phyloP scores from a whole-genome alignment of 1,140 invertebrate species.

The Euschistus heros region DNA sequence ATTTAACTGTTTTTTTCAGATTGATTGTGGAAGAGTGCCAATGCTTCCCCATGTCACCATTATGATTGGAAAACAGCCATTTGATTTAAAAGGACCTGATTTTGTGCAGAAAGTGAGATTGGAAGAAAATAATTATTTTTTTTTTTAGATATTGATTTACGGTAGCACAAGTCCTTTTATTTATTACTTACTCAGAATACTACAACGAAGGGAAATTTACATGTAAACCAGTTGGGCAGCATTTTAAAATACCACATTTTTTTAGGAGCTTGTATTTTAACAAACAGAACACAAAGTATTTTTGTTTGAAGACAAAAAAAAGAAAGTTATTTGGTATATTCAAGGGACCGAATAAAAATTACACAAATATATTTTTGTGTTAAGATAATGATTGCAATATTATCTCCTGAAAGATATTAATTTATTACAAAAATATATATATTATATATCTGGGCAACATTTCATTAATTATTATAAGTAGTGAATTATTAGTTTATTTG shows the following conservation, averaged over 20 bases:
- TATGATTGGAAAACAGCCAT: not conserved
- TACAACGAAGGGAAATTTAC: not conserved
- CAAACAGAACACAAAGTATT: too few species aligned
- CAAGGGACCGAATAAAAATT: too few species aligned
- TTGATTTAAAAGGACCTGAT: slow-evolving; percentile 1
- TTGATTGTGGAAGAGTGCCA: slow-evolving; percentile 12
- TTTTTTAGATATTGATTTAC: not conserved
- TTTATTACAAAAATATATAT: too few species aligned
- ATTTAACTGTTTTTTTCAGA: not conserved
- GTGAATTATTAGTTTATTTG: too few species aligned
- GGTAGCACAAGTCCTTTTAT: not conserved
- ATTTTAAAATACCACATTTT: not conserved
- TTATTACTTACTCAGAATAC: not conserved
- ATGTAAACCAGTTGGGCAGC: not conserved
- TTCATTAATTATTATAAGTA: too few species aligned
- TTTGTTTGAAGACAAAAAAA: too few species aligned
- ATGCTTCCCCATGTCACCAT: slow-evolving; percentile 2
- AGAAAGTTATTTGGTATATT: too few species aligned
- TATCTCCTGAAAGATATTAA: too few species aligned
- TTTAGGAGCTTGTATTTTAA: not conserved
- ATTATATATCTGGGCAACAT: too few species aligned
- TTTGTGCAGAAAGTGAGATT: slow-evolving; percentile 18
- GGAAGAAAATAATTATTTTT: not conserved
- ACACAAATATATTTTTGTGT: too few species aligned
- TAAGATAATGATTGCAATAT: too few species aligned